phyloP scores from a whole-genome alignment of 2,797 vertebrate species.

The Xyrichtys novacula region DNA sequence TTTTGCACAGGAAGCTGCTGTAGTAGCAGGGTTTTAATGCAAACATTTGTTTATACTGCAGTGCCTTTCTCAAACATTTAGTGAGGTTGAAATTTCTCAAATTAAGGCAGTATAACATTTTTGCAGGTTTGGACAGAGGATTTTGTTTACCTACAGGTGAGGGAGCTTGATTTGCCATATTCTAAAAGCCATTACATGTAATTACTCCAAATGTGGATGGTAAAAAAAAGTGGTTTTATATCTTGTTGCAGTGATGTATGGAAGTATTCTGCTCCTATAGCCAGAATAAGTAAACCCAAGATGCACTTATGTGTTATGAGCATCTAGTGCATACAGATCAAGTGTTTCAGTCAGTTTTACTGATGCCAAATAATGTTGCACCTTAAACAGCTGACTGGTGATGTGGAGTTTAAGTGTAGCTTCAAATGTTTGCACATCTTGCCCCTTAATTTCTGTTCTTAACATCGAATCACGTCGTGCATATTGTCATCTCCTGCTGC shows the following conservation, averaged over 20 bases:
- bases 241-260: slow-evolving; percentile 6
- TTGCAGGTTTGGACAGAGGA: slow-evolving; percentile 15
- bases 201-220: neutral
- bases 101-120: slow-evolving; percentile 39
- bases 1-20: slow-evolving; percentile 45
- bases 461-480: slow-evolving; percentile 46
- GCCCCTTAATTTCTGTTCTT: slow-evolving; percentile 39
- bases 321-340: neutral
- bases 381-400: slow-evolving; percentile 32
- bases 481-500: slow-evolving; percentile 53
- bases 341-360: neutral
- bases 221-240: slow-evolving; percentile 2
- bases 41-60: slow-evolving; percentile 61
- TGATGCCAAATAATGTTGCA: slow-evolving; percentile 60
- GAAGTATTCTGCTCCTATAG: neutral
- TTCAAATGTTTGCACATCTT: slow-evolving; percentile 34
- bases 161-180: slow-evolving; percentile 20
- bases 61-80: slow-evolving; percentile 76
- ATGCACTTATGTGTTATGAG: slow-evolving; percentile 18
- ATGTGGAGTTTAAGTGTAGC: slow-evolving; percentile 8
- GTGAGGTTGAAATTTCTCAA: slow-evolving; percentile 30
- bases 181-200: neutral
- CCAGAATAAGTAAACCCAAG: neutral
- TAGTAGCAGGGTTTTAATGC: slow-evolving; percentile 38
- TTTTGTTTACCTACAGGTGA: slow-evolving; percentile 10